Base-by-base conservation (phyloP, 35 echinoderm and acorn worm species). In the Acanthaster planci region DNA sequence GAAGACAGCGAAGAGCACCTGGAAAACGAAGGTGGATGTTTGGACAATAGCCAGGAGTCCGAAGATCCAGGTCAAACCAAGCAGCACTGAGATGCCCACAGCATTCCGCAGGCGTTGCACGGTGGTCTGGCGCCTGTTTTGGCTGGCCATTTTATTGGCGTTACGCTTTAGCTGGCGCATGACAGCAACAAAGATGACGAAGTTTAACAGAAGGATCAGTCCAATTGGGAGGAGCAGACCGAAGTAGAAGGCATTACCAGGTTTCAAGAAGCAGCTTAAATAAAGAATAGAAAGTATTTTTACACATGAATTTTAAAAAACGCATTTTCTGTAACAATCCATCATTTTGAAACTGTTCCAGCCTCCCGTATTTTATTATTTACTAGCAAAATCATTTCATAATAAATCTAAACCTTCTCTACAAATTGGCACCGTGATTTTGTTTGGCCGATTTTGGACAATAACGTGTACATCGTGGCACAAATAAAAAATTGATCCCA, bases 11-110 rank as follows among this genome's bases (percentile, higher is more conserved):
- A 94, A 94, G 0, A 94, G 39, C n/a, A 80, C 32, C 53, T 89
- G 84, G 14, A 89, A 94, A 3, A 82, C 30, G 31, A 79, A 37
- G 40, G 64, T 56, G 17, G 31, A 51, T 7, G 23, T 0, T 17
- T 80, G 10, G 32, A 81, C 77, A 31, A 89, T 39, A 3, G 87
- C 29, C 12, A 93, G 81, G 77, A 93, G 89, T 31, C 79, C 92
- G 31, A 72, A 85, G 21, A 85, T 86, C 92, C 92, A 93, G 26
- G 92, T 93, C 4, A 93, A 36, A 2, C 92, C 92, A 17, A 93
- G 76, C 1, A 93, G 77, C 0, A 93, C 30, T 2, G 76, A 89
- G 9, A 93, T 93, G 29, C 44, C 67, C 34, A 67, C 8, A 32
- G 86, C 78, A 40, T 93, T 93, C 22, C 60, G 80, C 8, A 88